These are phyloP conservation scores for Pogona vitticeps DNA, from an alignment of 2,113 vertebrate species.

Conservation along the genomic window DNA sequence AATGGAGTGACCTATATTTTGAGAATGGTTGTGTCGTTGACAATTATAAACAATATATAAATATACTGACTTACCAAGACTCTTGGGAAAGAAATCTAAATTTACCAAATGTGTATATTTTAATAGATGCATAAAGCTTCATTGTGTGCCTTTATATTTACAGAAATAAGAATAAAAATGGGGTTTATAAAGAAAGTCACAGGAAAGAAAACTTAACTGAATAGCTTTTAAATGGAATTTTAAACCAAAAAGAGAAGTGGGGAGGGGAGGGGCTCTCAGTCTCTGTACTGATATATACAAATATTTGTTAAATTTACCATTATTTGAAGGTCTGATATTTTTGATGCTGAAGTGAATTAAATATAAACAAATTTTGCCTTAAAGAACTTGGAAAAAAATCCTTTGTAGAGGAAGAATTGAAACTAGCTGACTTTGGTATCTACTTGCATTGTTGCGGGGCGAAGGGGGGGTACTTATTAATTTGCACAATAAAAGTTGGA, in stretches of 20 bases:
- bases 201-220: constrained; percentile 54
- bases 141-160: constrained; percentile 80
- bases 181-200: constrained; percentile 62
- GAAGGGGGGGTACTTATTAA: not conserved
- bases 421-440: constrained; percentile 49
- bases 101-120: constrained; percentile 86
- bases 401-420: constrained; percentile 54
- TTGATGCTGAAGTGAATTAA: constrained; percentile 50
- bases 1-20: constrained; percentile 81
- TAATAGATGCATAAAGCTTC: constrained; percentile 87
- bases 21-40: constrained; percentile 77
- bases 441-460: constrained; percentile 55
- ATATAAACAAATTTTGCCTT: constrained; percentile 59
- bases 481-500: constrained; percentile 68
- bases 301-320: constrained; percentile 49
- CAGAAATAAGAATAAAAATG: constrained; percentile 39
- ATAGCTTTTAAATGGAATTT: constrained; percentile 57
- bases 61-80: constrained; percentile 67
- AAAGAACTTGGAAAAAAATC: constrained; percentile 47
- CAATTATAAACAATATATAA: constrained; percentile 56
- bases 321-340: constrained; percentile 48
- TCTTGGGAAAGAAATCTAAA: constrained; percentile 74
- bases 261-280: constrained; percentile 17
- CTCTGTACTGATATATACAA: constrained; percentile 21
- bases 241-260: constrained; percentile 38